phyloP scores from a whole-genome alignment of 1,140 invertebrate genomes.

The Drosophila repletoides region DNA sequence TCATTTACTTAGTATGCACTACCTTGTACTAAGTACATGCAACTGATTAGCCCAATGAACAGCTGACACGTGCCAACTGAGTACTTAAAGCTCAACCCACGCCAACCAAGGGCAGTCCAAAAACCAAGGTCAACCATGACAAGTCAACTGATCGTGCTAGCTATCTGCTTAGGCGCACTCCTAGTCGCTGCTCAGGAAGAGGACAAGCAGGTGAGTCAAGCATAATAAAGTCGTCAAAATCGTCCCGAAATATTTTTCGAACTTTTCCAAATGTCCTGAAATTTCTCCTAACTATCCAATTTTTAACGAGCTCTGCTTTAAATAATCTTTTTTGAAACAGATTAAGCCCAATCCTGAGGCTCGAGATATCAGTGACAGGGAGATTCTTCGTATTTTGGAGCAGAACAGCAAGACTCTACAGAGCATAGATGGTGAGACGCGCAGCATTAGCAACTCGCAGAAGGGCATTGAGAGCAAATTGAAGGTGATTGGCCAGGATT shows the following conservation, averaged over 20 bases:
- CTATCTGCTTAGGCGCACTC: slow-evolving; percentile 13
- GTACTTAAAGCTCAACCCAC: slow-evolving; percentile 18
- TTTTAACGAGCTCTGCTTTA: no score
- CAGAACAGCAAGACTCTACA: slow-evolving; percentile 14
- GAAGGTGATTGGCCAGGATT: slow-evolving; percentile 22
- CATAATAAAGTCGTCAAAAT: not conserved
- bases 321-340: not conserved
- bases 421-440: not conserved
- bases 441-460: slow-evolving; percentile 22
- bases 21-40: not conserved
- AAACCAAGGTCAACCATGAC: slow-evolving; percentile 17
- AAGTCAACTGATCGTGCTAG: slow-evolving; percentile 11
- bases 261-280: no score
- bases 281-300: no score
- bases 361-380: not conserved
- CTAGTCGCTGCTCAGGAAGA: not conserved
- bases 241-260: no score
- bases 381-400: slow-evolving; percentile 13
- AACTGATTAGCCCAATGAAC: slow-evolving; percentile 12
- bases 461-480: slow-evolving; percentile 57
- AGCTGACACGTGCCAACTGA: slow-evolving; percentile 8
- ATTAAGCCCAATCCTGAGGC: not conserved
- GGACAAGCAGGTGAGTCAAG: not conserved
- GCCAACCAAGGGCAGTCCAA: slow-evolving; percentile 8
- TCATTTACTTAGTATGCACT: not conserved